These are phyloP conservation scores for Sthenelais limicola DNA, from an alignment of 2,888 invertebrate genomes.

Conservation along the genomic window DNA sequence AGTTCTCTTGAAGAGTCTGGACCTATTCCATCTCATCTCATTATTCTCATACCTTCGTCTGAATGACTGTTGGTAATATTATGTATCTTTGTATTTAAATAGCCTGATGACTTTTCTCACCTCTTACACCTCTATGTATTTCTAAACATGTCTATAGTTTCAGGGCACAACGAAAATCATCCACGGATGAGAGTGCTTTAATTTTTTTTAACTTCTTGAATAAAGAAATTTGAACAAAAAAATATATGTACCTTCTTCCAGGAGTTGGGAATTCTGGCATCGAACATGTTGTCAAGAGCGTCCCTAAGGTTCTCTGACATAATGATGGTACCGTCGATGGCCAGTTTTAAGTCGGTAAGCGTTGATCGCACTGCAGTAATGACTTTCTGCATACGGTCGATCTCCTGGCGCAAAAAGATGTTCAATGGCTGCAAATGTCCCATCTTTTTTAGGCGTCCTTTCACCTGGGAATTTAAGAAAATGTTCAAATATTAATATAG, in stretches of 20 bases:
- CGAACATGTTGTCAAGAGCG: constrained; percentile 95
- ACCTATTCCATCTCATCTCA: no score
- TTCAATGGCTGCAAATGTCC: constrained; percentile 95
- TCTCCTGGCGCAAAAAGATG: constrained; percentile 86
- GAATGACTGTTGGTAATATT: no score
- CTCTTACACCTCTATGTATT: no score
- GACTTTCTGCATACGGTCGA: constrained; percentile 88
- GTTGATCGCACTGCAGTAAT: constrained; percentile 85
- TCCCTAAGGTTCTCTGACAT: constrained; percentile 93
- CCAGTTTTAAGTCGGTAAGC: constrained; percentile 89
- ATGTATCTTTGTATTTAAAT: no score
- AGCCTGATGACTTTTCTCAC: no score
- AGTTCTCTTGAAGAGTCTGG: no score
- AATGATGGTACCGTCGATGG: constrained; percentile 96
- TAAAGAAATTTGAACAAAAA: no score
- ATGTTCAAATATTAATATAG: background rate
- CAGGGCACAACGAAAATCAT: no score
- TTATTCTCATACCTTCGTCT: no score
- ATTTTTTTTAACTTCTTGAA: no score
- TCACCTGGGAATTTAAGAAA: constrained; percentile 62
- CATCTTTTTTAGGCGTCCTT: constrained; percentile 91
- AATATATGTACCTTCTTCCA: constrained; percentile 94
- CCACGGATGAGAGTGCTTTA: no score
- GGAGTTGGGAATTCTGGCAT: constrained; percentile 91
- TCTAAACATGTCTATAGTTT: no score